A percentile compares a stretch with the other conserved stretches of the same genome.
phyloP scores from a whole-genome alignment of 1,140 invertebrate genomes.

The Cyphomyrmex costatus region DNA sequence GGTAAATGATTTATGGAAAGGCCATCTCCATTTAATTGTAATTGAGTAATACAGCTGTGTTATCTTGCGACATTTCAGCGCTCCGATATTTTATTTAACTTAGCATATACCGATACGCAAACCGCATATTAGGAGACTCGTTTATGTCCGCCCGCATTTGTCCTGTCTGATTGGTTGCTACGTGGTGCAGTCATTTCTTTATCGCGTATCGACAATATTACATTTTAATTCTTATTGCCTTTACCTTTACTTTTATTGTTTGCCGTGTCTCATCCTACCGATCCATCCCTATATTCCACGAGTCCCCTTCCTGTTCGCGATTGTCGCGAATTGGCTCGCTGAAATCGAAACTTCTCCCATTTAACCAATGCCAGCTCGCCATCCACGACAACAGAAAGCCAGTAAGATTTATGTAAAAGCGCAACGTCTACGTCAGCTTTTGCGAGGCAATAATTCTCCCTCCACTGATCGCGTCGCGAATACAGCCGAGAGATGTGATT shows the following conservation, averaged over 20 bases:
- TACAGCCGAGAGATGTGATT: conserved; percentile 31
- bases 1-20: conserved; percentile 12
- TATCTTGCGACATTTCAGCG: conserved; percentile 7
- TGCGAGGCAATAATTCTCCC: conserved; percentile 66
- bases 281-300: conserved; percentile 13
- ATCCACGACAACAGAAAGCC: conserved; percentile 61
- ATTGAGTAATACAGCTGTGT: not conserved
- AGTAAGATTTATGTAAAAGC: conserved; percentile 74
- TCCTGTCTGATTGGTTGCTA: conserved; percentile 25
- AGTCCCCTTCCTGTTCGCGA: not conserved
- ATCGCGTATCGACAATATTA: conserved; percentile 41
- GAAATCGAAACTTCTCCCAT: conserved; percentile 73
- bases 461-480: not conserved
- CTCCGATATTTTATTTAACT: conserved; percentile 51
- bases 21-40: conserved; percentile 16
- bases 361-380: conserved; percentile 65
- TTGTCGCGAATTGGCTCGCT: conserved; percentile 59
- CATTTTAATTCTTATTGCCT: conserved; percentile 53
- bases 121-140: conserved; percentile 40
- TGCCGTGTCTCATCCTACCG: conserved; percentile 1
- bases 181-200: conserved; percentile 42
- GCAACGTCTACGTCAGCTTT: conserved; percentile 64
- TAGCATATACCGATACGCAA: not conserved
- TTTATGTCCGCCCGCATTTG: conserved; percentile 42
- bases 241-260: conserved; percentile 47